phyloP scores from a whole-genome alignment of 2,113 vertebrate genomes.

The Quiscalus mexicanus region DNA sequence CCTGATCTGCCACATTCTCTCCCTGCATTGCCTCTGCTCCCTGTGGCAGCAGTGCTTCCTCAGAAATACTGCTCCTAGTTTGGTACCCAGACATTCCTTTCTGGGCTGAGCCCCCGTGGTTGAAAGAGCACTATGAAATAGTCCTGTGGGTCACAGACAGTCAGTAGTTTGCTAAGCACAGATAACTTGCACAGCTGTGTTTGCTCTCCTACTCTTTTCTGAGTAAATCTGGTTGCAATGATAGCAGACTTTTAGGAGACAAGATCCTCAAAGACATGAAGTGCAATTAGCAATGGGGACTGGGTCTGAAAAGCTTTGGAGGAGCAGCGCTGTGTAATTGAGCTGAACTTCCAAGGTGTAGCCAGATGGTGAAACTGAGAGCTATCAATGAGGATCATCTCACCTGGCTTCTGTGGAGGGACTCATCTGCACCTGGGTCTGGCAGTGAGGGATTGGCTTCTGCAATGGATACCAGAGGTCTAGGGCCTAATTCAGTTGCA shows the following conservation, averaged over 20 bases:
- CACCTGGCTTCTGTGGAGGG: fast-evolving
- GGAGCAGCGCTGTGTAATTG: not conserved
- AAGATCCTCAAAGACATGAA: not conserved
- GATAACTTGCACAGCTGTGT: not conserved
- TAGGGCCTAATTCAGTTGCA: not conserved
- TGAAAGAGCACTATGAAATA: not conserved
- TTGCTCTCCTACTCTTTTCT: not conserved
- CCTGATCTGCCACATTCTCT: not conserved
- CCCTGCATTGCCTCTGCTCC: not conserved
- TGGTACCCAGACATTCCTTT: not conserved
- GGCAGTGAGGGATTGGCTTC: not conserved
- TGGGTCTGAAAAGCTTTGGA: not conserved
- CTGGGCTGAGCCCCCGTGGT: not conserved
- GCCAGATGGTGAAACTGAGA: not conserved
- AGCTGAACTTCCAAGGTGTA: not conserved
- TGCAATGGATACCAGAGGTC: not conserved
- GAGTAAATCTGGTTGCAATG: not conserved
- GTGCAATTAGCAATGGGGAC: not conserved
- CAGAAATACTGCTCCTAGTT: not conserved
- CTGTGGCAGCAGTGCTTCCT: not conserved
- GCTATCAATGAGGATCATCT: not conserved
- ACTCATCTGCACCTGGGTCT: not conserved
- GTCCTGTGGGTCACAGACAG: not conserved
- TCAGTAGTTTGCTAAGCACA: not conserved
- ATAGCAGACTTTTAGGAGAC: not conserved